phyloP scores from a whole-genome alignment of 2,797 vertebrate genomes.

The Manis pentadactyla region DNA sequence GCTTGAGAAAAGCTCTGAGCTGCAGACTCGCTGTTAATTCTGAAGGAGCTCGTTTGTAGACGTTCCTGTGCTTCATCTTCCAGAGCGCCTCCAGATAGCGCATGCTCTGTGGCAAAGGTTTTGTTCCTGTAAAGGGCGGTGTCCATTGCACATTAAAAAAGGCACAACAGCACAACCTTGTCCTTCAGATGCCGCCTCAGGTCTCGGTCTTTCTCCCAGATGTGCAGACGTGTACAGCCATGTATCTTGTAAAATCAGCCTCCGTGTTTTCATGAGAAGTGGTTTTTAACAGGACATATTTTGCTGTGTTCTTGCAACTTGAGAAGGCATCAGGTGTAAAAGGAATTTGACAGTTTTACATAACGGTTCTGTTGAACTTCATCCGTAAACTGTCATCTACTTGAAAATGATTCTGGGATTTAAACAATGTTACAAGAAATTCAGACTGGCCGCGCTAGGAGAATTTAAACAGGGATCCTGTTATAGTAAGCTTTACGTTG shows the following conservation, averaged over 20 bases:
- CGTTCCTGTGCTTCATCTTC: not conserved
- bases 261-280: not conserved
- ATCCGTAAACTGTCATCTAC: not conserved
- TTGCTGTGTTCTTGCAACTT: not conserved
- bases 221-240: not conserved
- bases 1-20: not conserved
- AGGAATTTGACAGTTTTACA: not conserved
- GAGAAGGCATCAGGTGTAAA: not conserved
- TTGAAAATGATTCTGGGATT: constrained; percentile 34
- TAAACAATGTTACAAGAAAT: not conserved
- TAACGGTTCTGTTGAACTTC: not conserved
- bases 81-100: not conserved
- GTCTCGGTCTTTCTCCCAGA: not conserved
- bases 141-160: not conserved
- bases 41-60: fast-evolving
- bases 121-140: not conserved
- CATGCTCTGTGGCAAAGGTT: not conserved
- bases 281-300: not conserved
- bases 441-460: not conserved
- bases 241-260: not conserved
- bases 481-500: not conserved
- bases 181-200: not conserved
- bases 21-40: not conserved
- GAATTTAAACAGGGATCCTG: not conserved
- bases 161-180: not conserved